Base-by-base conservation (phyloP, 2,888 invertebrate species). In the Augochlorella aurata region DNA sequence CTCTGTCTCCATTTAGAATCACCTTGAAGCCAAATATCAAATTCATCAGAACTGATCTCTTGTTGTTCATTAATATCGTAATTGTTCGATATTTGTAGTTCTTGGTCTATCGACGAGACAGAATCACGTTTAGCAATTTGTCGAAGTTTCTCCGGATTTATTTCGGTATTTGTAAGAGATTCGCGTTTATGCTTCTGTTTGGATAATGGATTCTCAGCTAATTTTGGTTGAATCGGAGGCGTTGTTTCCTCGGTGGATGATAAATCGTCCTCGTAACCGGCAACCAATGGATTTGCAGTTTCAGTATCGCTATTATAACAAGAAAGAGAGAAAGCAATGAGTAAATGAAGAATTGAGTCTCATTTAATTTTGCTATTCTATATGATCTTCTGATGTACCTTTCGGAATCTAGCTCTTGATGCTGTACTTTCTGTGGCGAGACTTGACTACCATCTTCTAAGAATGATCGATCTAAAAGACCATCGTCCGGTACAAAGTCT, bases 221-320 rank as follows among this genome's bases (percentile, higher is more conserved):
- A 83, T 88, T 88, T 91, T 72, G 86, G 89, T 71, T 89, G 90
- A 52, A 90, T 90, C 77, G 88, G 92, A 84, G 90, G 92, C 89
- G 90, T 89, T 29, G 90, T 84, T 84, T 94, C 93, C 84, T 96
- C 96, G 67, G 96, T 96, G 0, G 96, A 96, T 88, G 97, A 97
- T 66, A 98, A 94, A 91, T 98, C 98, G 91, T 98, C 98, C 93
- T 97, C 97, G 87, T 97, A 96, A 71, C 96, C 96, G 45, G 97
- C 97, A 0, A 98, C 97, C 90, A 97, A 94, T 44, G 97, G 97
- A 94, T 97, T 97, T 10, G 95, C 96, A 52, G 95, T 94, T 84
- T 96, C 97, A 49, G 95, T 96, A 80, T 97, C 97, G 90, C 97
- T 85, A 24, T 78, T 14, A 65, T 73, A 38, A 70, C 44, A 67